These are phyloP conservation scores for Mormyrus proboscirostris DNA, from an alignment of 2,797 vertebrate genomes.

Conservation along the genomic window DNA sequence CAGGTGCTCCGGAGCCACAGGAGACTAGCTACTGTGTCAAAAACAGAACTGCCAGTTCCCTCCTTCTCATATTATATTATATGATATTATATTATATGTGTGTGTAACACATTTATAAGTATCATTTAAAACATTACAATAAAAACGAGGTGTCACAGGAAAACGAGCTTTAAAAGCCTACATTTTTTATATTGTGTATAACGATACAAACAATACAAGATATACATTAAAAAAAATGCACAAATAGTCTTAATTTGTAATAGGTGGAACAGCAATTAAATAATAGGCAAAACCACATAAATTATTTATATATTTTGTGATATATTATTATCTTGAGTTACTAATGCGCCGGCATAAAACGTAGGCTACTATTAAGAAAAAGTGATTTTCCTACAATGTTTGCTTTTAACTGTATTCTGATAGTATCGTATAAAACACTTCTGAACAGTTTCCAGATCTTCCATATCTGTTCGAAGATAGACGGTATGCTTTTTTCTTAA, in stretches of 20 bases:
- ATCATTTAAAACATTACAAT: not conserved
- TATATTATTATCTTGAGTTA: not conserved
- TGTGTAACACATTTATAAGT: not conserved
- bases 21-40: constrained; percentile 32
- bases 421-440: not conserved
- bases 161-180: not conserved
- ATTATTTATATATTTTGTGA: not conserved
- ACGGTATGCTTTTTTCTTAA: not conserved
- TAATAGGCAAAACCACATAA: not conserved
- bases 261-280: not conserved
- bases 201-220: not conserved
- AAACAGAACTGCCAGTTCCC: constrained; percentile 30
- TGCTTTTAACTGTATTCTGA: not conserved
- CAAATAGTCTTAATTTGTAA: not conserved
- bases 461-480: not conserved
- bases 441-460: not conserved
- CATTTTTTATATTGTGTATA: not conserved
- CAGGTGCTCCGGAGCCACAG: constrained; percentile 47
- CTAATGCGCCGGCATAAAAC: not conserved
- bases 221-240: not conserved
- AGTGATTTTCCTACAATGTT: not conserved
- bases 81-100: not conserved
- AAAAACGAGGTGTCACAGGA: not conserved
- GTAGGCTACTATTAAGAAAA: not conserved
- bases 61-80: not conserved